Evolutionary conservation across 2,888 invertebrate genomes (phyloP).

Genomic region (Molanna angustata): DNA sequence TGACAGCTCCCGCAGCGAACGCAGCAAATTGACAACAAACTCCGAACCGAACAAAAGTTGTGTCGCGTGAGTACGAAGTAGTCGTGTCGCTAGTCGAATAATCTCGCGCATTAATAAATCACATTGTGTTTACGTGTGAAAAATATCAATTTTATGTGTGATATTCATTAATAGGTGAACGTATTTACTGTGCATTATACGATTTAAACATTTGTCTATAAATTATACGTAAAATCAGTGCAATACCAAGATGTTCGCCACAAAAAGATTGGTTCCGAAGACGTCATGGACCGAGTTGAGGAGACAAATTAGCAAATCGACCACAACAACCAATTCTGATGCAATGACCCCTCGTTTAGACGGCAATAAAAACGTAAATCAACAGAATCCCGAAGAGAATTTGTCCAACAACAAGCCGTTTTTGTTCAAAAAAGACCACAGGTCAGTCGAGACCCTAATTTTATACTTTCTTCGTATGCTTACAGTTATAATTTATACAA

Average conservation of each 20-base stretch:
- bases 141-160: slow-evolving; percentile 1
- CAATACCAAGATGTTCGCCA: slow-evolving; percentile 44
- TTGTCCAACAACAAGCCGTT: slow-evolving; percentile 49
- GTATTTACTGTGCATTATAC: too few species aligned
- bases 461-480: too few species aligned
- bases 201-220: too few species aligned
- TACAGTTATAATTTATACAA: too few species aligned
- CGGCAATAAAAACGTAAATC: slow-evolving; percentile 40
- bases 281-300: slow-evolving; percentile 47
- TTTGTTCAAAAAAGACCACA: slow-evolving; percentile 57
- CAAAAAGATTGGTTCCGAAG: slow-evolving; percentile 47
- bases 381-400: slow-evolving; percentile 40
- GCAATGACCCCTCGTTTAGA: slow-evolving; percentile 55
- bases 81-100: slow-evolving; percentile 6
- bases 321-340: slow-evolving; percentile 59
- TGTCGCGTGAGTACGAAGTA: background rate
- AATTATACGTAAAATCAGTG: too few species aligned
- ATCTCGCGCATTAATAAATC: background rate
- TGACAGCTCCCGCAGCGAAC: background rate
- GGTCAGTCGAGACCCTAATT: slow-evolving; percentile 57
- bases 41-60: background rate
- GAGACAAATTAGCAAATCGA: slow-evolving; percentile 59
- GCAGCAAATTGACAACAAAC: background rate
- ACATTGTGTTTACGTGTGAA: slow-evolving; percentile 10
- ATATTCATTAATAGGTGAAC: slow-evolving; percentile 1